phyloP scores from a whole-genome alignment of 2,888 invertebrate species.

The Rhyacophila evoluta region DNA sequence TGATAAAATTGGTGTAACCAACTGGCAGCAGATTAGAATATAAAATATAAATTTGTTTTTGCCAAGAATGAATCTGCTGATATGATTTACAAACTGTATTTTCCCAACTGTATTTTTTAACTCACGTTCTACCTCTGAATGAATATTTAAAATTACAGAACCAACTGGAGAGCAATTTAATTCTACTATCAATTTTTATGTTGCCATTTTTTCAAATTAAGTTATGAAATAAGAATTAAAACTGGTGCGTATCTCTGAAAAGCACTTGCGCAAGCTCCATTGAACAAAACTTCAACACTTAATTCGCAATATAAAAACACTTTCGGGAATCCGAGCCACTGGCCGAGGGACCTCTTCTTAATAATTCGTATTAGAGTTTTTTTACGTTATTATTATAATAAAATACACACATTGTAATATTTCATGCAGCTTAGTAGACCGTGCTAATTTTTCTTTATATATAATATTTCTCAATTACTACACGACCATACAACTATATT shows the following conservation, averaged over 20 bases:
- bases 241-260: background rate
- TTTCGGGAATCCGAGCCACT: background rate
- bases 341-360: background rate
- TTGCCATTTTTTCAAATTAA: background rate
- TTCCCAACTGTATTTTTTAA: no score
- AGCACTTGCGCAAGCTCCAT: background rate
- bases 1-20: no score
- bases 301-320: constrained; percentile 30
- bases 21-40: no score
- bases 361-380: background rate
- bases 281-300: constrained; percentile 30
- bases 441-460: no score
- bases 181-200: background rate
- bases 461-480: no score
- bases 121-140: no score
- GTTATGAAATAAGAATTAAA: constrained; percentile 26
- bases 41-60: no score
- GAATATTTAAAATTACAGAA: background rate
- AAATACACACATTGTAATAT: background rate
- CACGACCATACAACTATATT: no score
- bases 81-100: no score
- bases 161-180: background rate
- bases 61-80: no score
- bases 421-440: background rate
- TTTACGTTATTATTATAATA: background rate